Evolutionary conservation across 2,888 invertebrate genomes (phyloP), one percentile per base, ranked within the genome.

Genomic region (Syrista parreyssii): DNA sequence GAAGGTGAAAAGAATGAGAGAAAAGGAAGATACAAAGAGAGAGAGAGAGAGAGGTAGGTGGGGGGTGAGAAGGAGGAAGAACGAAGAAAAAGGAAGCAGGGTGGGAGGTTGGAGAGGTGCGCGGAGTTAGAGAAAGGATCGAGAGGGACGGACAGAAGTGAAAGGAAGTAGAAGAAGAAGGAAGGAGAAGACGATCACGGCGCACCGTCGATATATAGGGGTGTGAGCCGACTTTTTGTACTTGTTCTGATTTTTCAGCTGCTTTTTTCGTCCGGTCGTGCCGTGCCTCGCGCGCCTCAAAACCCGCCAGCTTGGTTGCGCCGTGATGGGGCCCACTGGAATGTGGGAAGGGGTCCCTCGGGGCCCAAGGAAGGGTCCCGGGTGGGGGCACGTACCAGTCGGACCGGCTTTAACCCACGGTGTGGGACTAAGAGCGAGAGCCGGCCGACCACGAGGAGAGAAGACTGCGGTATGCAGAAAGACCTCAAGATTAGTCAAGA

Each of bases 351-450:
- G 93, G 92, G 91, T 92, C 92, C 82, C 93, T 92, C 94, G 94
- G 94, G 93, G 90, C 94, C 93, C 89, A 94, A 92, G 88, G 94
- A 93, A 89, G 94, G 94, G 89, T 94, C 88, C 88, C 93, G 92
- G 87, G 91, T 91, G 89, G 79, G 80, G 88, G 91, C 88, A 90
- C 86, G 87, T 89, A 89, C 90, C 86, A 88, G 90, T 90, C 87
- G 86, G 87, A 90, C 89, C 89, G 89, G 90, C 88, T 90, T 74
- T 12, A 68, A 72, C 73, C 73, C 72, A 32, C 11, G 71, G 73
- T 83, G 84, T 83, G 84, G 82, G 82, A 72, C 80, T 79, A 76
- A 80, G 79, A 81, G 79, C 79, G 87, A 68, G 75, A 11, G 72
- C 68, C 15, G 75, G 76, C 73, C 83, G 82, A 77, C 82, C 83